These are phyloP conservation scores for Sparidentex hasta DNA, from an alignment of 2,797 vertebrate genomes.

Conservation along the genomic window DNA sequence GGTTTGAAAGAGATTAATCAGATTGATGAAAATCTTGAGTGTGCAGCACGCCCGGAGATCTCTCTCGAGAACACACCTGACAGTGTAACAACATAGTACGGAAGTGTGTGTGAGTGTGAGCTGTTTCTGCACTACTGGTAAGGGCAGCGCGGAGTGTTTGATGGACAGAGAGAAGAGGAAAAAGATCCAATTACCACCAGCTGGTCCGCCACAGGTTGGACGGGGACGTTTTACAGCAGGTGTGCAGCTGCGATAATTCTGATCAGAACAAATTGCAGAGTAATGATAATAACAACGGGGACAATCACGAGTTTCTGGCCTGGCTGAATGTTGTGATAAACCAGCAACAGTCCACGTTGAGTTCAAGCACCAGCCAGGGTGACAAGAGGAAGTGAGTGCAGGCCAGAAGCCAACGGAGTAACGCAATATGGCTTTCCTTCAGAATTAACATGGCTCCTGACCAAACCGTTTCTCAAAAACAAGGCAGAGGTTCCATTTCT, in stretches of 20 bases:
- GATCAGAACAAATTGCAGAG: constrained; percentile 28
- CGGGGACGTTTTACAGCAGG: constrained; percentile 29
- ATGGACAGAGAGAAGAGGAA: constrained; percentile 38
- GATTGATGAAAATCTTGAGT: constrained; percentile 40
- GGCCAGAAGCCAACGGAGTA: constrained; percentile 60
- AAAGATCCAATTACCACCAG: constrained; percentile 70
- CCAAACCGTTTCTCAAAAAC: constrained; percentile 79
- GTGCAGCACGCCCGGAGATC: constrained; percentile 20
- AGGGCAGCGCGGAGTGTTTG: constrained; percentile 7
- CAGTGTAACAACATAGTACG: constrained; percentile 18
- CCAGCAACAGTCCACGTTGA: constrained; percentile 35
- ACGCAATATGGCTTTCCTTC: constrained; percentile 73
- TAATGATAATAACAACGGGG: constrained; percentile 18
- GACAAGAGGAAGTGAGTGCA: constrained; percentile 70
- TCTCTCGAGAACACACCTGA: constrained; percentile 46
- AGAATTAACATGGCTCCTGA: constrained; percentile 60
- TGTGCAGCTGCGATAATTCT: constrained; percentile 6
- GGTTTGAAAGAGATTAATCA: constrained; percentile 47
- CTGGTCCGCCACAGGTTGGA: constrained; percentile 49
- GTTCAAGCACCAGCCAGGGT: constrained; percentile 51
- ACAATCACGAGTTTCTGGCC: constrained; percentile 29
- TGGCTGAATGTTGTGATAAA: constrained; percentile 43
- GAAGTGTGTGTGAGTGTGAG: constrained; percentile 15
- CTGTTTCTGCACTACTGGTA: constrained; percentile 1
- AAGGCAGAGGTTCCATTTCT: constrained; percentile 75